phyloP scores from a whole-genome alignment of 2,113 vertebrate genomes.

The Hippocampus barbouri region DNA sequence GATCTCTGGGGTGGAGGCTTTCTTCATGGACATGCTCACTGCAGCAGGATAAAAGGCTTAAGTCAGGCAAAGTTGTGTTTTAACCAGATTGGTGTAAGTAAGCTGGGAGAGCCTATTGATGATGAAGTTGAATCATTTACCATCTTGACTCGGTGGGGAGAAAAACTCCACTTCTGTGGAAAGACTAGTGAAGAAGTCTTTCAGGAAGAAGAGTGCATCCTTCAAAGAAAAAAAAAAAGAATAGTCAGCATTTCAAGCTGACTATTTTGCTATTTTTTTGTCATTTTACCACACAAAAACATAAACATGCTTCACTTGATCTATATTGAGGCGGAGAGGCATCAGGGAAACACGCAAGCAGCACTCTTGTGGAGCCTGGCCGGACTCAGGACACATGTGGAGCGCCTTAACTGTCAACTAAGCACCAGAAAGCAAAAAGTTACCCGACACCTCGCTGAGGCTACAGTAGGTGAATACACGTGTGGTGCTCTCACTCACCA shows the following conservation, averaged over 20 bases:
- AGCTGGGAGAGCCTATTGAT: too few species aligned
- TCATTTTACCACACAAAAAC: background rate
- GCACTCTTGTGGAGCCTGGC: slow-evolving; percentile 89
- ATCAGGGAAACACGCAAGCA: slow-evolving; percentile 90
- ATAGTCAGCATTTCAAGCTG: too few species aligned
- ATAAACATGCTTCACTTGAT: slow-evolving; percentile 77
- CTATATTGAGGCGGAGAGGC: slow-evolving; percentile 97
- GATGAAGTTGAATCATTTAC: slow-evolving; percentile 59
- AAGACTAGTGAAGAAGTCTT: slow-evolving; percentile 93
- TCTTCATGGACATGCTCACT: slow-evolving; percentile 68
- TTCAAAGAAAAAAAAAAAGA: slow-evolving; percentile 47
- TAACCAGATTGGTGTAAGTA: too few species aligned
- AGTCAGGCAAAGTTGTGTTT: background rate
- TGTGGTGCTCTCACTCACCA: slow-evolving; percentile 68
- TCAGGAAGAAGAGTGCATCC: slow-evolving; percentile 98
- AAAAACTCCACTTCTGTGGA: slow-evolving; percentile 91
- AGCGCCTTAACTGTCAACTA: slow-evolving; percentile 89
- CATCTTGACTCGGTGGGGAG: slow-evolving; percentile 88
- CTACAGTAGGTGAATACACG: background rate
- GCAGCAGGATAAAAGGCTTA: slow-evolving; percentile 33
- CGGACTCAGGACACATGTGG: slow-evolving; percentile 91
- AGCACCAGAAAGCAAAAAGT: slow-evolving; percentile 15
- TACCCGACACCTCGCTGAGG: background rate
- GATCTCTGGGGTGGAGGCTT: slow-evolving; percentile 78
- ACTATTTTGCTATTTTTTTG: background rate